Base-by-base conservation (phyloP, 2,888 invertebrate species). In the Caradrina clavipalpis region DNA sequence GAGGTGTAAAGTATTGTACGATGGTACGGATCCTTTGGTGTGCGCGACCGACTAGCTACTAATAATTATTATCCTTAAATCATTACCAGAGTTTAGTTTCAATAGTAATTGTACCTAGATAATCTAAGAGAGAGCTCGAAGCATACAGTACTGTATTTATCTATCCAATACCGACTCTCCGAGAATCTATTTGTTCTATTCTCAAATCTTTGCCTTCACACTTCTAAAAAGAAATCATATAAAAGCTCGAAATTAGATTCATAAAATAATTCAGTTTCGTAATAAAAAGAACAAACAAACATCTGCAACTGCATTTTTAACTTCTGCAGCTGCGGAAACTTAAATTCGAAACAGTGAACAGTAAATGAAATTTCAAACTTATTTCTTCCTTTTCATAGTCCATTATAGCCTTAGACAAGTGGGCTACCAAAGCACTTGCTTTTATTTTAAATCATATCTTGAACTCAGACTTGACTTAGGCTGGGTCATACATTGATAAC, bases 231-330 rank as follows among this genome's bases (percentile, higher is more conserved):
- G 13, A 50, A 22, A n/a, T 26, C 26, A 7, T 49, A 31, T 56
- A 49, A 55, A 59, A 19, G 15, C 21, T 21, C n/a, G 21, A 56
- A 51, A 69, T 47, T 35, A 47, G 7, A 39, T 51, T 56, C 22
- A 60, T 47, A 47, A 73, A 76, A 73, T 56, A 31, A 76, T 56
- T 22, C 39, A 39, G 45, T 56, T 47, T 19, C 42, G 39, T 53
- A 53, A 51, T 56, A 51, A 69, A 73, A 69, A 60, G 45, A 56
- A 56, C 35, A 55, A 58, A 76, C 56, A 69, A 69, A 50, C 39
- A 65, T 17, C 26, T 54, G 54, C 70, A 73, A 39, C 49, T 54
- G 57, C 49, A 76, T 61, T n/a, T 35, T 39, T 51, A 58, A 58
- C 42, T 42, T 67, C 47, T 58, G 31, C 31, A 31, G 47, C 39